Percentiles rank a stretch among this genome's conserved stretches.
Conservation (phyloP, 2,797 vertebrate genomes). For the Philypnodon macrostomus region DNA sequence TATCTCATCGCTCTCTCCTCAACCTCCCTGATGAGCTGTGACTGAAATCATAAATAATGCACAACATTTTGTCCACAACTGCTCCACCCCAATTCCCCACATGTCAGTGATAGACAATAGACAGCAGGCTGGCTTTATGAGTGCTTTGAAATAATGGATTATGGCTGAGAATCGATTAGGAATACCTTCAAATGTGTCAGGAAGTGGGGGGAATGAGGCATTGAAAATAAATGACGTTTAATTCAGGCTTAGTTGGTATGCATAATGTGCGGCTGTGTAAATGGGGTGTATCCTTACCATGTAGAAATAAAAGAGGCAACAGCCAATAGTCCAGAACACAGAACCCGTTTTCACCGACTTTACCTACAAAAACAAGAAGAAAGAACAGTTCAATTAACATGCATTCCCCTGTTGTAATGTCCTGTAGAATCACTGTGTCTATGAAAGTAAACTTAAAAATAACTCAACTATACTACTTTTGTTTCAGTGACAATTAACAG, state of each 20-base stretch:
- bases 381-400: not conserved
- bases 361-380: conserved; percentile 75
- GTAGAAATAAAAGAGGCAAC: conserved; percentile 97
- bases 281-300: conserved; percentile 83
- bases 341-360: conserved; percentile 98
- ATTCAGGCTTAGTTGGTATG: not conserved
- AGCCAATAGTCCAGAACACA: conserved; percentile 96
- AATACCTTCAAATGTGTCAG: not conserved
- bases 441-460: too few relatives aligned
- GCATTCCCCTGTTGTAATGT: too few relatives aligned
- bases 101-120: conserved; percentile 20
- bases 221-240: conserved; percentile 4
- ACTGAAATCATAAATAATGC: conserved; percentile 56
- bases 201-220: not conserved
- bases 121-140: not conserved
- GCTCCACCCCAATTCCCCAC: conserved; percentile 9
- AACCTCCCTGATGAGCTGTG: conserved; percentile 37
- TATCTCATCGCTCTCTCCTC: conserved; percentile 50
- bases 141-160: conserved; percentile 2
- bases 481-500: too few relatives aligned
- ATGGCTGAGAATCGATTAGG: not conserved
- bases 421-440: too few relatives aligned
- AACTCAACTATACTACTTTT: too few relatives aligned
- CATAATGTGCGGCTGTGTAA: not conserved
- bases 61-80: conserved; percentile 25